Base-by-base conservation (phyloP, 2,797 vertebrate species). In the Parotocinclus haroldoi region DNA sequence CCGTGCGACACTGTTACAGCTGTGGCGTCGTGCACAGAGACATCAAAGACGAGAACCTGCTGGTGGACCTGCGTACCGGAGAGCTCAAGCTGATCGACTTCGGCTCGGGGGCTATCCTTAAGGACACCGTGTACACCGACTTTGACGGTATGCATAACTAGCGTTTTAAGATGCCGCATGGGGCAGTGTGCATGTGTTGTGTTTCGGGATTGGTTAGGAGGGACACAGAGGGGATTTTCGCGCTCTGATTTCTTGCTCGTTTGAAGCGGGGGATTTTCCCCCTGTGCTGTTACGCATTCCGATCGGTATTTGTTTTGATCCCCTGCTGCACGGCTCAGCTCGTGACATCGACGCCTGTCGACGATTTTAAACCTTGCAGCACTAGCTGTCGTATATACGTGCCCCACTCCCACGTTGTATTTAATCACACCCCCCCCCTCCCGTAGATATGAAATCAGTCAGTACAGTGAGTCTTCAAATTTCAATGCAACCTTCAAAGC, bases 1-100 rank as follows among this genome's bases (percentile, higher is more conserved):
- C 96, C 0, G 95, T 98, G 72, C 85, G 93, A 11, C 95, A 98
- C 86, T 98, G 96, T 85, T 94, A 97, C 79, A 84, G 84, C 82
- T 95, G 96, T 77, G 94, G 95, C 0, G 96, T 98, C 13, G 91
- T 98, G 51, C 95, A 98, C 85, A 82, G 95, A 48, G 96, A 98
- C 88, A 95, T 98, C 85, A 98, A 98, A 78, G 96, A 98, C 37
- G 95, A 98, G 70, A 98, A 98, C 80, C 91, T 98, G 77, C 91
- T 98, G 45, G 96, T 97, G 85, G 96, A 98, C 38, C 89, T 96
- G 45, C 85, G 93, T 80, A 92, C 89, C 0, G 95, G 94, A 40
- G 93, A 96, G 80, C 93, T 98, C 66, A 98, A 95, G 86, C 94
- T 98, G 56, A 98, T 98, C 52, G 96, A 98, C 86, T 98, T 98